Evolutionary conservation across 1,140 invertebrate species (phyloP).

Genomic region (Diploscapter pachys): DNA sequence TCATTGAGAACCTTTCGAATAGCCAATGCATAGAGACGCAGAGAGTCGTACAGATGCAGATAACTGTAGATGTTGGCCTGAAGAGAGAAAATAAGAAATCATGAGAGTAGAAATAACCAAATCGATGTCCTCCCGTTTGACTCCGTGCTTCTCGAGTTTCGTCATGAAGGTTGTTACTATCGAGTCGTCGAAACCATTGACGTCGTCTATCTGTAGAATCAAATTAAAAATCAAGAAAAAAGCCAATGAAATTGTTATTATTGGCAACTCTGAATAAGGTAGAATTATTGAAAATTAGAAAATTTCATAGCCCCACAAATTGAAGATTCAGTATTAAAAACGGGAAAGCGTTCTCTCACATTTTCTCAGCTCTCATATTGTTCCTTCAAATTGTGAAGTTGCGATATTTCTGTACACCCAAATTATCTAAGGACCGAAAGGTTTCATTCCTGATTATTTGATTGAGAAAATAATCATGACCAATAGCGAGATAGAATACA

Average conservation of each 20-base stretch:
- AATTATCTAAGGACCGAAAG: no score
- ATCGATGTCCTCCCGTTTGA: conserved; percentile 48
- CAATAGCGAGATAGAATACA: neutral
- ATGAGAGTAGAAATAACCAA: conserved; percentile 12
- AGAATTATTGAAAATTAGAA: no score
- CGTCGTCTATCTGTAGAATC: conserved; percentile 51
- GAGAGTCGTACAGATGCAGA: conserved; percentile 50
- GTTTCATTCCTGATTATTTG: no score
- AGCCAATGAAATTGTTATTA: neutral
- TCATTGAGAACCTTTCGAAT: conserved; percentile 42
- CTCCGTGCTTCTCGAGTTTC: conserved; percentile 44
- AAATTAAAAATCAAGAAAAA: neutral
- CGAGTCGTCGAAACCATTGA: conserved; percentile 55
- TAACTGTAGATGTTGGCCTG: conserved; percentile 57
- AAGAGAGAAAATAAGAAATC: conserved; percentile 1
- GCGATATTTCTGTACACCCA: no score
- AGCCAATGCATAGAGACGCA: conserved; percentile 54
- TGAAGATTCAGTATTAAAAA: no score
- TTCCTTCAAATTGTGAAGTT: no score
- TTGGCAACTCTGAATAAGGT: no score
- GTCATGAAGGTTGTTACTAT: conserved; percentile 44
- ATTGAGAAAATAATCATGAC: neutral
- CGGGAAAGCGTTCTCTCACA: no score
- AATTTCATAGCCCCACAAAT: no score
- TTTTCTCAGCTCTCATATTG: no score